phyloP scores from a whole-genome alignment of 2,888 invertebrate genomes.

The Drymonia ruficornis region DNA sequence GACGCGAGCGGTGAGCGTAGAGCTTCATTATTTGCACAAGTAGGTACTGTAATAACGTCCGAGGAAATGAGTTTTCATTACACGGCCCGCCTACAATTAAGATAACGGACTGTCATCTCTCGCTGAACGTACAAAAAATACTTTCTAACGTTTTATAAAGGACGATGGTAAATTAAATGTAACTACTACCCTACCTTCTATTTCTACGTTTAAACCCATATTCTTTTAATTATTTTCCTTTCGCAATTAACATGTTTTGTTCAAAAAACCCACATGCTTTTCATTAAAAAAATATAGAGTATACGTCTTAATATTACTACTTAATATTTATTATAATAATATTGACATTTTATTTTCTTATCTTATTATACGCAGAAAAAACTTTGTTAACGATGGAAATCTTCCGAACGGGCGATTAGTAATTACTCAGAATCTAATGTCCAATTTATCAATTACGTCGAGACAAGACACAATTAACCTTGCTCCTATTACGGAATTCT shows the following conservation, averaged over 20 bases:
- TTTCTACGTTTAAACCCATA: no score
- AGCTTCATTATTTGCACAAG: constrained; percentile 38
- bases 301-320: no score
- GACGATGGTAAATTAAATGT: no score
- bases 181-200: no score
- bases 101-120: constrained; percentile 16
- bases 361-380: no score
- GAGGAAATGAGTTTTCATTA: constrained; percentile 44
- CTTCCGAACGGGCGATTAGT: neutral
- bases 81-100: constrained; percentile 26
- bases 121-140: no score
- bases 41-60: constrained; percentile 29
- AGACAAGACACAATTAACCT: neutral
- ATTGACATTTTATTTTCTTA: no score
- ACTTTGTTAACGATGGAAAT: neutral
- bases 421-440: neutral
- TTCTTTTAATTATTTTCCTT: neutral
- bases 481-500: neutral
- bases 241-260: neutral
- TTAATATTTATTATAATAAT: no score
- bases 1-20: constrained; percentile 4
- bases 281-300: no score
- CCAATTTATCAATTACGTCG: constrained; percentile 7
- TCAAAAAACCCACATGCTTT: no score
- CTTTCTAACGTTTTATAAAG: no score